phyloP scores from a whole-genome alignment of 1,140 invertebrate genomes.

The Notospermus geniculatus region DNA sequence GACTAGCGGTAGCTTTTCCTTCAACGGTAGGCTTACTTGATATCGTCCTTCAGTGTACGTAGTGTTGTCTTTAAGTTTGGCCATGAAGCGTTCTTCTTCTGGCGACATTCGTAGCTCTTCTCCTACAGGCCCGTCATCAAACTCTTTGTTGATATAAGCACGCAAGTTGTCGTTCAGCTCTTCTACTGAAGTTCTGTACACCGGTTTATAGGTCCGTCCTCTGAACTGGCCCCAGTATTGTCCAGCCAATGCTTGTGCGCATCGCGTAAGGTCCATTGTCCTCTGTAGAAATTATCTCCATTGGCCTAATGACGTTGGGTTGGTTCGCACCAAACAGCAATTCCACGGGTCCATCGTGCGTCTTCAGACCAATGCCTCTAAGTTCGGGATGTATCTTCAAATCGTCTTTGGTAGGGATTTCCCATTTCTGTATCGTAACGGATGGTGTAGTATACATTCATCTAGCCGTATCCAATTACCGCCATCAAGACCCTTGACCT shows the following conservation, averaged over 20 bases:
- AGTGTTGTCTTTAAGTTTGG: not conserved
- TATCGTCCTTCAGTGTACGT: not conserved
- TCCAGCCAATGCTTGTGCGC: too few relatives aligned
- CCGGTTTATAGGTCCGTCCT: not conserved
- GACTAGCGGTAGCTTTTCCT: not conserved
- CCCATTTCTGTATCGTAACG: not conserved
- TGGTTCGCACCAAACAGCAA: too few relatives aligned
- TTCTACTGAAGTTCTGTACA: not conserved
- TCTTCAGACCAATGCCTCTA: too few relatives aligned
- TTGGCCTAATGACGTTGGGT: too few relatives aligned
- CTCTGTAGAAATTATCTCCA: too few relatives aligned
- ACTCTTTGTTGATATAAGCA: not conserved
- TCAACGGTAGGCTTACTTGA: constrained; percentile 1
- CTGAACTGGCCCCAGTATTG: too few relatives aligned
- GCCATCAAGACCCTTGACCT: not conserved
- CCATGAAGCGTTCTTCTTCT: not conserved
- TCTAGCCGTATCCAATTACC: not conserved
- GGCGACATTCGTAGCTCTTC: constrained; percentile 2
- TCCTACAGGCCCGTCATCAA: not conserved
- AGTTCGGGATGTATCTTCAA: not conserved
- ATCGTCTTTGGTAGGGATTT: not conserved
- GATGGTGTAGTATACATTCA: not conserved
- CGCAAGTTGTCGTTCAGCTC: not conserved
- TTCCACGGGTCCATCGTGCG: too few relatives aligned
- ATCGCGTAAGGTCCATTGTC: too few relatives aligned